Evolutionary conservation across 2,888 invertebrate species (phyloP), one percentile per base, ranked within the genome.

Genomic region (Drosophila robusta): DNA sequence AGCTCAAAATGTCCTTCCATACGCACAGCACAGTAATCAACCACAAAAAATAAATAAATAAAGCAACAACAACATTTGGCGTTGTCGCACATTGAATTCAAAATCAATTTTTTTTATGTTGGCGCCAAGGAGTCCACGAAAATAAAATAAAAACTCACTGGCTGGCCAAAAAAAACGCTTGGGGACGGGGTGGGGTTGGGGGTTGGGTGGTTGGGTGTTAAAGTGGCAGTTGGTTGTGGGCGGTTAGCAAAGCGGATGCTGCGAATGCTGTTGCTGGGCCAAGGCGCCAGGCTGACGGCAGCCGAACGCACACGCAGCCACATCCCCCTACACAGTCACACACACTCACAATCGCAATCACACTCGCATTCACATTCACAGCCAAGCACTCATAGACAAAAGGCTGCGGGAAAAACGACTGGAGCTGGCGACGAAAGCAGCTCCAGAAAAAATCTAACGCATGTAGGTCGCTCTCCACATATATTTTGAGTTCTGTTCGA

Each of bases 91-190:
- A 45, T 41, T 29, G 73, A 68, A 82, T 66, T 78, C 57, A 62
- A 75, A 83, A 86, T 83, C 84, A 75, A 87, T 81, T 70, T 75
- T 83, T 75, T 87, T 80, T 84, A 84, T 89, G 75, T 70, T 89
- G 85, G 85, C 85, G 85, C 89, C 85, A 75, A 60, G 24, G 61
- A 75, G 85, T 85, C 85, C 76, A 52, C 70, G 69, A 87, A 87
- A 87, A 87, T 84, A 89, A 83, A 67, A 72, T 69, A 57, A 74
- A 78, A 65, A 52, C 44, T 44, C 54, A 26, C 45, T 24, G 29
- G 16, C 34, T 49, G 61, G n/a, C 41, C 29, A 42, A 34, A 29
- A 16, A 41, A 5, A n/a, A 12, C 18, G 18, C 1, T 18, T 18
- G 18, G 18, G 11, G 29, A 9, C 3, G 2, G 29, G 24, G 26